Evolutionary conservation across 2,888 invertebrate genomes (phyloP).

Genomic region (Callyntrura guangdongensis): DNA sequence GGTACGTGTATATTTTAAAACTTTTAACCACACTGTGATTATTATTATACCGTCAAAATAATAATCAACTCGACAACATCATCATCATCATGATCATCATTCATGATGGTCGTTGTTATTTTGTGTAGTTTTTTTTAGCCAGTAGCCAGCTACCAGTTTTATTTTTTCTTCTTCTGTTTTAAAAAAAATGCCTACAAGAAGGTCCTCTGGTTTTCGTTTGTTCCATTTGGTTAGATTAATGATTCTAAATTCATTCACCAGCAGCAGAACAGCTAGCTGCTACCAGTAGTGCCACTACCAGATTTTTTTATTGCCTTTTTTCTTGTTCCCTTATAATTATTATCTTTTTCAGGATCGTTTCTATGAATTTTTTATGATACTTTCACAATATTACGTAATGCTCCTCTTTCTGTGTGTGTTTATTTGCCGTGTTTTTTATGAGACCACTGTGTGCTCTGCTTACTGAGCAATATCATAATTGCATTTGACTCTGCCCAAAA

Average conservation of each 20-base stretch:
- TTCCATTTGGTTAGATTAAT: conserved; percentile 25
- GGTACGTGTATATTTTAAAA: conserved; percentile 19
- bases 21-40: conserved; percentile 28
- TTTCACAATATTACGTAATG: background rate
- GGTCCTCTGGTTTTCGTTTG: conserved; percentile 7
- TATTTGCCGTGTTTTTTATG: too few relatives aligned
- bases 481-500: too few relatives aligned
- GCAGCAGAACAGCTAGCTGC: background rate
- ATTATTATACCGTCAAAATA: conserved; percentile 73
- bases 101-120: background rate
- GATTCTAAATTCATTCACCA: conserved; percentile 60
- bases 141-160: conserved; percentile 72
- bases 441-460: too few relatives aligned
- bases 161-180: background rate
- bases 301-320: conserved; percentile 9
- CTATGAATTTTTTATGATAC: conserved; percentile 30
- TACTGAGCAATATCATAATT: too few relatives aligned
- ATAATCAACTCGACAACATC: conserved; percentile 59
- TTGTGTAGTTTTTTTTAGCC: conserved; percentile 36
- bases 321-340: conserved; percentile 29
- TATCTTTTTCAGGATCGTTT: conserved; percentile 8
- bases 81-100: background rate
- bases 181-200: background rate
- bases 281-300: background rate
- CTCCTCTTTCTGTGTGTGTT: conserved; percentile 11